phyloP scores from a whole-genome alignment of 2,888 invertebrate genomes.

The Nudaria mundana region DNA sequence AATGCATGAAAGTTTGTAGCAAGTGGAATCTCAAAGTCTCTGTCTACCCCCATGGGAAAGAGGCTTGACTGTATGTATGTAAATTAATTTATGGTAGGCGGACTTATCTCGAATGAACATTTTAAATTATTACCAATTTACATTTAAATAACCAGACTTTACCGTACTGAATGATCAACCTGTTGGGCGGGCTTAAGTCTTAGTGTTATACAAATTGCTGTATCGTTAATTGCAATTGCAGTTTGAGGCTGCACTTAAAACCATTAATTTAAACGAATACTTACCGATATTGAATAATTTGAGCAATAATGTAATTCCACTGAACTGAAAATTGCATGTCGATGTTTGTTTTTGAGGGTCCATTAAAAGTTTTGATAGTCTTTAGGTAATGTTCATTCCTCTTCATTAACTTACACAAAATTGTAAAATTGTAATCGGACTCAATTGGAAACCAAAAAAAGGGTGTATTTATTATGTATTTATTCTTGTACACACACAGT shows the following conservation, averaged over 20 bases:
- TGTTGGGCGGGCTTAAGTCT: neutral
- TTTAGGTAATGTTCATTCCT: too few relatives aligned
- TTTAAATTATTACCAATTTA: slow-evolving; percentile 4
- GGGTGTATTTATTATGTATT: too few relatives aligned
- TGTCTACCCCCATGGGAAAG: too few relatives aligned
- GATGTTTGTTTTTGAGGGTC: neutral
- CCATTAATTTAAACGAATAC: neutral
- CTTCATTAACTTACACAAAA: too few relatives aligned
- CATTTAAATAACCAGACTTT: too few relatives aligned
- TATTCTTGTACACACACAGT: too few relatives aligned
- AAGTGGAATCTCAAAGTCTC: too few relatives aligned
- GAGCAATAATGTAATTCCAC: neutral
- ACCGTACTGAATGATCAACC: slow-evolving; percentile 1
- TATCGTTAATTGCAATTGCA: slow-evolving; percentile 1
- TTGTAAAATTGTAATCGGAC: too few relatives aligned
- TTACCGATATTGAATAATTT: neutral
- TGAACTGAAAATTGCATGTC: neutral
- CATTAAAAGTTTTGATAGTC: too few relatives aligned
- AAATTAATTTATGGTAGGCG: neutral
- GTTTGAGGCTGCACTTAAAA: neutral
- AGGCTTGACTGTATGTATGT: too few relatives aligned
- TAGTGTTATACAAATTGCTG: neutral
- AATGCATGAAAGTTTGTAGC: too few relatives aligned
- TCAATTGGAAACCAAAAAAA: too few relatives aligned
- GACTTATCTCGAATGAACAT: slow-evolving; percentile 8